phyloP scores from a whole-genome alignment of 2,888 invertebrate genomes.

The Nephrotoma appendiculata region DNA sequence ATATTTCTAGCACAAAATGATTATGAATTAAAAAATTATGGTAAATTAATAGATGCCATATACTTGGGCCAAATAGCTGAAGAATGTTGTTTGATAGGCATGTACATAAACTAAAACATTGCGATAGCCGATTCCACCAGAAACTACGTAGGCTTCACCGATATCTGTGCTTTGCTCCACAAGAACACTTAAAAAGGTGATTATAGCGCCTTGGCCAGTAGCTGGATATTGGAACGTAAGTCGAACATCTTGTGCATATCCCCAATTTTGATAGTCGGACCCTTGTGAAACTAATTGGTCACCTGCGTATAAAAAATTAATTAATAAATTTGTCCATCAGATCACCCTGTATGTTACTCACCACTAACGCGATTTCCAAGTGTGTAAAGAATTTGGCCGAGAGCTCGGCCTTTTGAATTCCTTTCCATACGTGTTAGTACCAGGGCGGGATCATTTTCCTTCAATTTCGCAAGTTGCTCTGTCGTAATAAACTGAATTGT shows the following conservation, averaged over 20 bases:
- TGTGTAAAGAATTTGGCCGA: background rate
- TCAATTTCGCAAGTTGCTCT: background rate
- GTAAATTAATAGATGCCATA: background rate
- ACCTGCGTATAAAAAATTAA: slow-evolving; percentile 15
- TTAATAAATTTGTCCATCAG: background rate
- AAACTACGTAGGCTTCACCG: slow-evolving; percentile 19
- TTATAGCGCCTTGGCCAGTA: slow-evolving; percentile 17
- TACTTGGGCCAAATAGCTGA: background rate
- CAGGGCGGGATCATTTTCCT: background rate
- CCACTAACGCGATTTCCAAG: background rate
- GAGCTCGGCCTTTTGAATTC: background rate
- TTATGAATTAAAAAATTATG: too few relatives aligned
- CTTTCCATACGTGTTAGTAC: background rate
- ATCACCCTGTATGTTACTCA: background rate
- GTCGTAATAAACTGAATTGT: too few relatives aligned
- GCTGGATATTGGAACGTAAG: slow-evolving; percentile 25
- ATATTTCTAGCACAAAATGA: too few relatives aligned
- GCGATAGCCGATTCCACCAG: slow-evolving; percentile 21
- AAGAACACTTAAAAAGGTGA: slow-evolving; percentile 23
- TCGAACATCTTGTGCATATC: slow-evolving; percentile 21
- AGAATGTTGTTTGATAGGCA: slow-evolving; percentile 16
- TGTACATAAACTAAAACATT: slow-evolving; percentile 20
- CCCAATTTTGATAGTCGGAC: slow-evolving; percentile 20
- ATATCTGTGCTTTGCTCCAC: slow-evolving; percentile 21
- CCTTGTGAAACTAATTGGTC: slow-evolving; percentile 24